Evolutionary conservation across 1,140 invertebrate species (phyloP), one percentile per base, ranked within the genome.

Genomic region (Drosophila asahinai): DNA sequence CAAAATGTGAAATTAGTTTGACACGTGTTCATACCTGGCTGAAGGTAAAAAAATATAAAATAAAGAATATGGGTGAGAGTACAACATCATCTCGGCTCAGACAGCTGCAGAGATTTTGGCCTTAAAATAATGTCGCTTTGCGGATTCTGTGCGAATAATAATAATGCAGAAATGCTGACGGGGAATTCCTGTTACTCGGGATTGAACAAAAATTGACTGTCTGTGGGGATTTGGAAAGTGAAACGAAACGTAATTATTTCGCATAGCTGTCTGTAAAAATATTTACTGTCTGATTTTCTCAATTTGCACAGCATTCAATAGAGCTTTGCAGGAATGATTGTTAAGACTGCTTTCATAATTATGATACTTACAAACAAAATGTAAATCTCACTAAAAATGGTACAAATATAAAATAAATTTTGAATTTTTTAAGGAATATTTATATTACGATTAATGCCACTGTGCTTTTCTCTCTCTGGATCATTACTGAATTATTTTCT

Each of bases 1-100:
- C 84, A 87, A 87, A 86, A 87, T 89, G 84, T 83, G 77, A 84
- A 87, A 87, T 87, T 90, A 87, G 84, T 89, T 87, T 84, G 84
- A 89, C 84, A 87, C 84, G 84, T 89, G 84, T 89, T 83, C 57
- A 71, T 54, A 83, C 64, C 75, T 57, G 52, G 48, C 49, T 19
- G 49, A 82, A 58, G 25, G 30, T 36, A 30, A 42, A 25, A 62
- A 25, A 36, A 36, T 38, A 68, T 40, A 60, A 52, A 52, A 36
- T 51, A 51, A 61, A 68, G 40, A 60, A 77, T 40, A 66, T 48
- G 36, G 19, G 54, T 40, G 25, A 12, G 27, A 49, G 61, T 45
- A 72, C 65, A 62, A 74, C 52, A 86, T 70, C 73, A 80, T 65
- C 77, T 64, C 52, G 58, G 63, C 65, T 79, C 80, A 82, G 73